Evolutionary conservation across 2,888 invertebrate genomes (phyloP).

Genomic region (Drosophila anomelani): DNA sequence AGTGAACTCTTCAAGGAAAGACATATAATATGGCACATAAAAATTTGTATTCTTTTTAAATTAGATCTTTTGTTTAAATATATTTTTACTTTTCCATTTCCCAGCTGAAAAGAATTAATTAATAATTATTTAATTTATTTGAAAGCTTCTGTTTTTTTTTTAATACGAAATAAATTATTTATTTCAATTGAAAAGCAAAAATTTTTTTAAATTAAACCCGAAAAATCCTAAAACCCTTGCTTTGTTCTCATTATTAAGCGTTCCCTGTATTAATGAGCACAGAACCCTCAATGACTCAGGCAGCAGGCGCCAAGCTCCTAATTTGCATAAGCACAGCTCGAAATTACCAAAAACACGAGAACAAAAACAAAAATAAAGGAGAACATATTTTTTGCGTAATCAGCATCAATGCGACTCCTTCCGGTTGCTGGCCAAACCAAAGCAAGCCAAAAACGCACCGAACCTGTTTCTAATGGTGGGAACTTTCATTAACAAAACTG

Average conservation of each 20-base stretch:
- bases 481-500: conserved; percentile 73
- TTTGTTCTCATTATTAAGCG: not conserved
- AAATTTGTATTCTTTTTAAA: no score
- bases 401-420: conserved; percentile 58
- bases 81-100: no score
- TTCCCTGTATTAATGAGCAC: conserved; percentile 13
- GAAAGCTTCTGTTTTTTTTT: not conserved
- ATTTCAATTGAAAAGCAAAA: not conserved
- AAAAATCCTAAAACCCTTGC: not conserved
- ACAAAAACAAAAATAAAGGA: conserved; percentile 6
- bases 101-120: not conserved
- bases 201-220: not conserved
- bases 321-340: conserved; percentile 64
- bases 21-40: no score
- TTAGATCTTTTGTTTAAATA: no score
- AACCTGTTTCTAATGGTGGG: conserved; percentile 79
- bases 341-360: conserved; percentile 48
- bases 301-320: conserved; percentile 42
- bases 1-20: not conserved
- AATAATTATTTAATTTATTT: not conserved
- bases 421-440: conserved; percentile 44
- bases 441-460: conserved; percentile 37
- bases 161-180: not conserved
- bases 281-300: conserved; percentile 30
- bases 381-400: conserved; percentile 57